Evolutionary conservation across 1,140 invertebrate genomes (phyloP).

Genomic region (Diachasmimorpha longicaudata): DNA sequence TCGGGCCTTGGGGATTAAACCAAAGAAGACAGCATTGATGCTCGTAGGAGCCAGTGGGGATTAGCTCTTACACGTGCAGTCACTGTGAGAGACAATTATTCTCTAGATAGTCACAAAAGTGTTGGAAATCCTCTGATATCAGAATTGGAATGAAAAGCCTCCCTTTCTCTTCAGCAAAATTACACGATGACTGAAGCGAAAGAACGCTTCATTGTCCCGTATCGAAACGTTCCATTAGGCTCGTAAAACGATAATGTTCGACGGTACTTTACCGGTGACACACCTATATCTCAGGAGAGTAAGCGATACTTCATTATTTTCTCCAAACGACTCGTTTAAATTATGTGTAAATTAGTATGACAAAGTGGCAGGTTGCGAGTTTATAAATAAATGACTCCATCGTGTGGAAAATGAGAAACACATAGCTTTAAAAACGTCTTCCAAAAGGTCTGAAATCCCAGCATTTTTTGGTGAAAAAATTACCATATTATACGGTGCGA

Average conservation of each 20-base stretch:
- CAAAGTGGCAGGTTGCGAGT: background rate
- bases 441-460: too few species aligned
- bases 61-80: too few species aligned
- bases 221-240: slow-evolving; percentile 37
- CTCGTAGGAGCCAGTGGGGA: too few species aligned
- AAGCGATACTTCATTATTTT: background rate
- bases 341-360: slow-evolving; percentile 15
- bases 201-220: slow-evolving; percentile 30
- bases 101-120: too few species aligned
- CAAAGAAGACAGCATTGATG: background rate
- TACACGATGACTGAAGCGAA: background rate
- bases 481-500: background rate
- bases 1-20: background rate
- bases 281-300: background rate
- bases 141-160: too few species aligned
- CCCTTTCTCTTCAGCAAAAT: background rate
- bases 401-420: background rate
- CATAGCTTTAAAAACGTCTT: too few species aligned
- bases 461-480: background rate
- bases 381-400: slow-evolving; percentile 22
- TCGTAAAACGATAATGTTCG: background rate
- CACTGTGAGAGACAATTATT: too few species aligned
- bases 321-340: slow-evolving; percentile 28
- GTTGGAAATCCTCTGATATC: too few species aligned
- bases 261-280: background rate